Evolutionary conservation across 2,113 vertebrate species (phyloP), one percentile per base, ranked within the genome.

Genomic region (Cariama cristata): DNA sequence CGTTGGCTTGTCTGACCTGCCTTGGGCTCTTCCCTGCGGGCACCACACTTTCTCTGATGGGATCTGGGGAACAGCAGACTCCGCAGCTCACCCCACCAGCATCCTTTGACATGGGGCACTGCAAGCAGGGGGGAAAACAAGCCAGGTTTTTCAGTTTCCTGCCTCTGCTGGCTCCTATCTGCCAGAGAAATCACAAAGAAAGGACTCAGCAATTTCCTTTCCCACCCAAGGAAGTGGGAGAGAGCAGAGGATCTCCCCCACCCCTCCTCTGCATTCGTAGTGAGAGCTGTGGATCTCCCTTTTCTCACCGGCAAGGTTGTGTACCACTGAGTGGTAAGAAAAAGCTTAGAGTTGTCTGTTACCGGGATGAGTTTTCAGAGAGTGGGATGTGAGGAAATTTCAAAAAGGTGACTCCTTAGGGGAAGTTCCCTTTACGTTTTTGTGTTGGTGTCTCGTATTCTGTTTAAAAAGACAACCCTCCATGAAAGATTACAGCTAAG

Each of bases 371-470:
- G 45, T 35, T 96, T 73, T 75, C 38, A 14, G 32, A 55, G 83
- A 85, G 94, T 71, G 69, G 93, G 91, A 87, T 91, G 80, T 96
- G 91, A 90, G 59, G 58, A 95, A 81, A 89, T 73, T 68, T 95
- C 81, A n/a, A 76, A 72, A 89, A 95, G 80, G 88, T 93, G 89
- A 64, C 63, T 95, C 86, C 86, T 38, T 42, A 35, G 24, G 23
- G 92, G 81, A 90, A 86, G 81, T 87, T 88, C 66, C 69, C n/a
- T 4, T 50, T 62, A 62, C 4, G 3, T 32, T 85, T 91, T 75
- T 89, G 21, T 84, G 66, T 69, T 68, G 59, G 19, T 89, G 50
- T 20, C 28, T 82, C 1, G 0, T 89, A 13, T 63, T 84, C 64
- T 75, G 56, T 77, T 95, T 63, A 44, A 64, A 66, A 91, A 91